phyloP scores from a whole-genome alignment of 2,797 vertebrate species.

The Chaetophractus vellerosus region DNA sequence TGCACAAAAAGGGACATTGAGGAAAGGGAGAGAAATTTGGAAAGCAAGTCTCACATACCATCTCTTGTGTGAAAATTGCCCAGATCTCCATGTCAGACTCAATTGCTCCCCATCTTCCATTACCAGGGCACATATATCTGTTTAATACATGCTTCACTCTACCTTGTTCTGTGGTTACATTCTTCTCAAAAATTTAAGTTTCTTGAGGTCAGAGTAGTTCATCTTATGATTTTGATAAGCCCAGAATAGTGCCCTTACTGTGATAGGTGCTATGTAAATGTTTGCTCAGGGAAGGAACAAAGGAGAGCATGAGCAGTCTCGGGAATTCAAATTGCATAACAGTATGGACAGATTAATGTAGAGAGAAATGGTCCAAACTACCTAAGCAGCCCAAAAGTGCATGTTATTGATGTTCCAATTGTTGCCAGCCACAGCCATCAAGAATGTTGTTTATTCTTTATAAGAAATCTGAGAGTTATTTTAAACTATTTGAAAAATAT shows the following conservation, averaged over 20 bases:
- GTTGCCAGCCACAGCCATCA: constrained; percentile 38
- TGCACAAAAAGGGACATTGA: constrained; percentile 45
- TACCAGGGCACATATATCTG: neutral
- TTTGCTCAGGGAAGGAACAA: neutral
- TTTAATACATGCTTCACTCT: neutral
- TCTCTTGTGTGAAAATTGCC: constrained; percentile 35
- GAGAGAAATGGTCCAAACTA: neutral
- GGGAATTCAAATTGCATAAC: neutral
- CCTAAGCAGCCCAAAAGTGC: constrained; percentile 37
- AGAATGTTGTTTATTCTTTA: constrained; percentile 64
- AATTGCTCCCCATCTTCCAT: neutral
- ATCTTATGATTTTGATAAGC: neutral
- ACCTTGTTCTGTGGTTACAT: neutral
- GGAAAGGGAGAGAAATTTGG: constrained; percentile 18
- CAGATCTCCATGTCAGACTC: constrained; percentile 38
- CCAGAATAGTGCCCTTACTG: neutral
- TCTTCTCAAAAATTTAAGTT: no score
- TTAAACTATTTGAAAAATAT: constrained; percentile 58
- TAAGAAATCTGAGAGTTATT: constrained; percentile 58
- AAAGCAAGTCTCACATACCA: constrained; percentile 57
- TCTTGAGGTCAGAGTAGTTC: neutral
- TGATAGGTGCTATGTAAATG: neutral
- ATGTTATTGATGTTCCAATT: constrained; percentile 37
- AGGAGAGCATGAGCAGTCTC: neutral
- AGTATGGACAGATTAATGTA: neutral